These are phyloP conservation scores for Nudaria mundana DNA, from an alignment of 2,888 invertebrate species.

Conservation along the genomic window DNA sequence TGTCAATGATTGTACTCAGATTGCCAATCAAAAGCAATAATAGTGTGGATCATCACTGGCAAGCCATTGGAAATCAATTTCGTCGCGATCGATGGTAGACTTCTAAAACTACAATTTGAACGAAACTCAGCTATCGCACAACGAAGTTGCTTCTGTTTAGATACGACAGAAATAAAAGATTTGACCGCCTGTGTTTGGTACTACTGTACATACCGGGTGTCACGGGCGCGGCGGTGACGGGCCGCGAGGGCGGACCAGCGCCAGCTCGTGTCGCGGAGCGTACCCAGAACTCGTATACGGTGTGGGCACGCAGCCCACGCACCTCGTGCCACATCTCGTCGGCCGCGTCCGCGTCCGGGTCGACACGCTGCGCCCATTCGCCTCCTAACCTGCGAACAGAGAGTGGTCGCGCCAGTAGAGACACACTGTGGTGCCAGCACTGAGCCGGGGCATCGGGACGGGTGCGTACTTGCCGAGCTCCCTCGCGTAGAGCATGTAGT, in stretches of 20 bases:
- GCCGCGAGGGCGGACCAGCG: conserved; percentile 82
- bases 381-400: conserved; percentile 45
- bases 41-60: too few relatives aligned
- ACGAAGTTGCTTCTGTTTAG: too few relatives aligned
- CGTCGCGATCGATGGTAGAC: too few relatives aligned
- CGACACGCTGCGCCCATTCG: conserved; percentile 64
- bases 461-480: conserved; percentile 82
- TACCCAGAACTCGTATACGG: conserved; percentile 91
- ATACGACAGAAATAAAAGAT: too few relatives aligned
- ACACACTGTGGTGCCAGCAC: neutral
- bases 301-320: conserved; percentile 84
- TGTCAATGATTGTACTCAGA: too few relatives aligned
- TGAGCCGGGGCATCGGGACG: neutral
- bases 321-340: conserved; percentile 82
- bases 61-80: too few relatives aligned
- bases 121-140: too few relatives aligned
- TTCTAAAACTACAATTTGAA: too few relatives aligned
- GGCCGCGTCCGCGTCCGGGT: conserved; percentile 14
- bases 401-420: neutral
- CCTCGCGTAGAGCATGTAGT: conserved; percentile 88
- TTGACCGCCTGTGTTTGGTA: too few relatives aligned
- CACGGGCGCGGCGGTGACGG: conserved; percentile 80
- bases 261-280: conserved; percentile 84
- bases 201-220: conserved; percentile 46
- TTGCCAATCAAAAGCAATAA: too few relatives aligned